A percentile compares a stretch with the other conserved stretches of the same genome.
Evolutionary conservation across 2,888 invertebrate species (phyloP).

Genomic region (Eupithecia dodoneata): DNA sequence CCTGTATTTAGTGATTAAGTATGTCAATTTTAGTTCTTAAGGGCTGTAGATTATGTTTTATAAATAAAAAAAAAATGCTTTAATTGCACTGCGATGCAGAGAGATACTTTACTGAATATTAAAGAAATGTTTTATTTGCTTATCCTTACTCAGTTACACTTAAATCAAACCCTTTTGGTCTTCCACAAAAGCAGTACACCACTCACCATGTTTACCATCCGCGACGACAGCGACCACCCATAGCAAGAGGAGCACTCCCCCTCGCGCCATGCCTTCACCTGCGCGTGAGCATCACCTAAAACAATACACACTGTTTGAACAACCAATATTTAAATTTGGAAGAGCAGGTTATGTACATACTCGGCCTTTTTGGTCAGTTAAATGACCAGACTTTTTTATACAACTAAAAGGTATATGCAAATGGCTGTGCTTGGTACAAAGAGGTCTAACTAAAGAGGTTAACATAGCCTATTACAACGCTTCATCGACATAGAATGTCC

Average conservation of each 20-base stretch:
- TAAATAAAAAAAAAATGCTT: too few relatives aligned
- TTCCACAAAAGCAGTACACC: slow-evolving; percentile 7
- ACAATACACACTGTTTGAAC: slow-evolving; percentile 75
- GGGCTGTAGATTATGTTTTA: too few relatives aligned
- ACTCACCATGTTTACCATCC: slow-evolving; percentile 77
- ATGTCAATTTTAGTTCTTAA: too few relatives aligned
- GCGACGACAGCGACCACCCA: slow-evolving; percentile 78
- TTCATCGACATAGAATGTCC: background rate
- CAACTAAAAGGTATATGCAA: slow-evolving; percentile 3
- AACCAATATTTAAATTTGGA: slow-evolving; percentile 62
- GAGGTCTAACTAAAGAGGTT: background rate
- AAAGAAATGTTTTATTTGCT: too few relatives aligned
- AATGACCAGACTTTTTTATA: slow-evolving; percentile 11
- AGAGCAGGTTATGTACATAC: slow-evolving; percentile 39
- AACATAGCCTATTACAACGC: background rate
- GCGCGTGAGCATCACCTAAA: slow-evolving; percentile 80
- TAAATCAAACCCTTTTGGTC: background rate
- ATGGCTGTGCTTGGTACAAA: background rate
- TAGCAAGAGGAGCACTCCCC: slow-evolving; percentile 77
- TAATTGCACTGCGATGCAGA: too few relatives aligned
- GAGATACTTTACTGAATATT: too few relatives aligned
- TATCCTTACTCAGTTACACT: background rate
- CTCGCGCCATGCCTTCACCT: slow-evolving; percentile 77
- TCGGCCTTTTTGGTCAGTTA: slow-evolving; percentile 10
- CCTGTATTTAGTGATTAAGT: too few relatives aligned